These are phyloP conservation scores for Laticauda colubrina DNA, from an alignment of 2,113 vertebrate species.

Conservation along the genomic window DNA sequence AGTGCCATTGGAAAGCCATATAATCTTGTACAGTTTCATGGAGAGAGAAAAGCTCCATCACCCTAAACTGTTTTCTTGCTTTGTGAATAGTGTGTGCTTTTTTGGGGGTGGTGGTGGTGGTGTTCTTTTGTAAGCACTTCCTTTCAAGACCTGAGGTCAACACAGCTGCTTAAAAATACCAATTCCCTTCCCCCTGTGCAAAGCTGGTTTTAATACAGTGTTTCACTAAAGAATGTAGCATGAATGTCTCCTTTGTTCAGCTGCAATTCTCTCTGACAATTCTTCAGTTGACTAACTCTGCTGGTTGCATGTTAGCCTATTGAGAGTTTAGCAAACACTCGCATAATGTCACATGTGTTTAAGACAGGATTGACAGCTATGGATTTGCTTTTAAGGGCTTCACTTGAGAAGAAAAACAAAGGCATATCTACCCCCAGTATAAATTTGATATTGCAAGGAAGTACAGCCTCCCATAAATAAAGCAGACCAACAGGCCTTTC, in stretches of 20 bases:
- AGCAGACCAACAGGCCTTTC: neutral
- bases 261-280: slow-evolving; percentile 22
- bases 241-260: slow-evolving; percentile 27
- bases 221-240: neutral
- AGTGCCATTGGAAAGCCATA: neutral
- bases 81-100: neutral
- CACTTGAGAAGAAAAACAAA: neutral
- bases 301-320: slow-evolving; percentile 8
- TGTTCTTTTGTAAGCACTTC: slow-evolving; percentile 21
- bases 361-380: neutral
- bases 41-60: neutral
- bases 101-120: neutral
- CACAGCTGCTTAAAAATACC: neutral
- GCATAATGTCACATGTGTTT: slow-evolving; percentile 21
- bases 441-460: neutral
- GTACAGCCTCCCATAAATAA: neutral
- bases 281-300: slow-evolving; percentile 18
- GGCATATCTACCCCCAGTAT: neutral
- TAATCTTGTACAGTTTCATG: slow-evolving; percentile 1
- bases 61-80: neutral
- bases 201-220: slow-evolving; percentile 27
- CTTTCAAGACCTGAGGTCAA: slow-evolving; percentile 31
- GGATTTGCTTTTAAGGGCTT: neutral
- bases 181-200: neutral
- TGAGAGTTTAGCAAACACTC: slow-evolving; percentile 27